A percentile compares a stretch with the other conserved stretches of the same genome.
phyloP scores from a whole-genome alignment of 2,888 invertebrate genomes.

The Poecilobothrus nobilitatus region DNA sequence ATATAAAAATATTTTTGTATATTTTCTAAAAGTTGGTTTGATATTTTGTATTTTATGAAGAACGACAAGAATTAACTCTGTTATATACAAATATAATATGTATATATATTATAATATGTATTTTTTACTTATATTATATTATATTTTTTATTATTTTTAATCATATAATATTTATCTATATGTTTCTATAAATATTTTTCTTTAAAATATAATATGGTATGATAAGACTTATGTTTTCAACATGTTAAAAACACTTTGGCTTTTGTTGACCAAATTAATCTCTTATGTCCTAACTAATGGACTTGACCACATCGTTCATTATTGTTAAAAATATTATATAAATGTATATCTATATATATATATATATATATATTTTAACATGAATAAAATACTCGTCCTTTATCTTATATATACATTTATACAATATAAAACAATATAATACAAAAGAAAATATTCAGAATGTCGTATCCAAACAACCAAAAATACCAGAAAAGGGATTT shows the following conservation, averaged over 20 bases:
- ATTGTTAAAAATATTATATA: not conserved
- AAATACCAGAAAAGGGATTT: not conserved
- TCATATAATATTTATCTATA: no score
- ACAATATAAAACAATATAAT: not conserved
- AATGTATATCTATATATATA: not conserved
- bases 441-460: not conserved
- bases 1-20: no score
- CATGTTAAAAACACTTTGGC: slow-evolving; percentile 6
- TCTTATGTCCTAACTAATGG: slow-evolving; percentile 6
- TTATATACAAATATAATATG: not conserved
- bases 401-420: not conserved
- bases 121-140: no score
- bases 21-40: not conserved
- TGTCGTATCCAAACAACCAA: not conserved
- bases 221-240: slow-evolving; percentile 1
- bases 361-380: not conserved
- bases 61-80: not conserved
- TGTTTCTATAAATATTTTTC: no score
- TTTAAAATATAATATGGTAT: not conserved
- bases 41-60: not conserved
- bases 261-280: slow-evolving; percentile 6
- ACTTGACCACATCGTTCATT: slow-evolving; percentile 6
- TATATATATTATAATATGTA: no score
- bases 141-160: no score
- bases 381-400: not conserved